A percentile compares a stretch with the other conserved stretches of the same genome.
phyloP scores from a whole-genome alignment of 2,888 invertebrate genomes.

The Acronicta aceris region DNA sequence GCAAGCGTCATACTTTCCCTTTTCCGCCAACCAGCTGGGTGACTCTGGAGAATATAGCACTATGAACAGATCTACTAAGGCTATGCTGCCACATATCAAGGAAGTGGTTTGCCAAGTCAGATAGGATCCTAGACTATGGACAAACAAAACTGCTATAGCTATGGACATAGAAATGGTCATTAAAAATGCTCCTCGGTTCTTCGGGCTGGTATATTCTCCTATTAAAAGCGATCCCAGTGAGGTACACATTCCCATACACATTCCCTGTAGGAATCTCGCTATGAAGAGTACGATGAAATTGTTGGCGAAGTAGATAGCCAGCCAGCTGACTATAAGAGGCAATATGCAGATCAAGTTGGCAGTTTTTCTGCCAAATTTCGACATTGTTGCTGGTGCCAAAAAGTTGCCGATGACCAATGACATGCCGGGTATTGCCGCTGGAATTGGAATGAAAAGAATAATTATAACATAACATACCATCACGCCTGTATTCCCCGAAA shows the following conservation, averaged over 20 bases:
- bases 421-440: conserved; percentile 69
- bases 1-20: conserved; percentile 87
- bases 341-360: conserved; percentile 80
- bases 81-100: conserved; percentile 79
- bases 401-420: conserved; percentile 67
- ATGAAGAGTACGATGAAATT: conserved; percentile 71
- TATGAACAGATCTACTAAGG: conserved; percentile 79
- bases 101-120: conserved; percentile 88
- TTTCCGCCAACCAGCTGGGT: conserved; percentile 90
- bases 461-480: no score
- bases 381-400: conserved; percentile 75
- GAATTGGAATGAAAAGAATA: conserved; percentile 27
- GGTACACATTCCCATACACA: conserved; percentile 86
- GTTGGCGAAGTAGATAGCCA: conserved; percentile 71
- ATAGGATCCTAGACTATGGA: conserved; percentile 90
- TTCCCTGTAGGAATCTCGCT: conserved; percentile 78
- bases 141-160: conserved; percentile 88
- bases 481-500: no score
- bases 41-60: conserved; percentile 88
- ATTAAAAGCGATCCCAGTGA: conserved; percentile 84
- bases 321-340: conserved; percentile 85
- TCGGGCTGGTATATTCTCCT: conserved; percentile 88
- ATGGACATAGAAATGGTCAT: conserved; percentile 89
- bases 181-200: conserved; percentile 89
- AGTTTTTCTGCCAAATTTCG: conserved; percentile 83